Conservation (phyloP, 2,888 invertebrate genomes). For the Ptilodon capucinus region DNA sequence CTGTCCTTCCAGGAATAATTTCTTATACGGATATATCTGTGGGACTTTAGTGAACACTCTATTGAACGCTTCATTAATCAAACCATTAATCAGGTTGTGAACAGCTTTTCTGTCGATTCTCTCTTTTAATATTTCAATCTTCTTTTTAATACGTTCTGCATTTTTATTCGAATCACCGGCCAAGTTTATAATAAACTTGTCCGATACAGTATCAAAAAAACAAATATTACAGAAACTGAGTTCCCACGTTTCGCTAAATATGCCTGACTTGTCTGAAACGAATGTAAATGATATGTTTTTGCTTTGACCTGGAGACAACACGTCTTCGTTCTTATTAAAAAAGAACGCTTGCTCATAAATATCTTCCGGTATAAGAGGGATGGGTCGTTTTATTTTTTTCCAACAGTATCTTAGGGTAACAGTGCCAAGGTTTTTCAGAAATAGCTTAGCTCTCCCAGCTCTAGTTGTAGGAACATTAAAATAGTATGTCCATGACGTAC, state of each 20-base stretch:
- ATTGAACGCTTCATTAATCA: conserved; percentile 46
- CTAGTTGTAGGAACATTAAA: conserved; percentile 59
- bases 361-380: conserved; percentile 57
- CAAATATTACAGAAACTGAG: conserved; percentile 66
- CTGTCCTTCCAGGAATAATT: conserved; percentile 63
- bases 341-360: conserved; percentile 70
- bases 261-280: conserved; percentile 57
- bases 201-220: conserved; percentile 54
- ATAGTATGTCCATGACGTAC: conserved; percentile 67
- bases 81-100: conserved; percentile 37
- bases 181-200: conserved; percentile 57
- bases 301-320: conserved; percentile 76
- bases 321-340: conserved; percentile 81
- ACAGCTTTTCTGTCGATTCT: conserved; percentile 48
- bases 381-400: conserved; percentile 60
- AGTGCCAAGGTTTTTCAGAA: conserved; percentile 78
- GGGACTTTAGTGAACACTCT: conserved; percentile 48
- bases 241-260: conserved; percentile 75
- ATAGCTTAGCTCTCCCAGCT: conserved; percentile 60
- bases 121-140: conserved; percentile 45
- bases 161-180: conserved; percentile 62
- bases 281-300: conserved; percentile 74
- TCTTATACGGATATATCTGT: conserved; percentile 61
- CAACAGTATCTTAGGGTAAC: conserved; percentile 74
- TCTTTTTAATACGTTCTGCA: conserved; percentile 34